Conservation (phyloP, 2,797 vertebrate genomes). For the Halcyon badia region DNA sequence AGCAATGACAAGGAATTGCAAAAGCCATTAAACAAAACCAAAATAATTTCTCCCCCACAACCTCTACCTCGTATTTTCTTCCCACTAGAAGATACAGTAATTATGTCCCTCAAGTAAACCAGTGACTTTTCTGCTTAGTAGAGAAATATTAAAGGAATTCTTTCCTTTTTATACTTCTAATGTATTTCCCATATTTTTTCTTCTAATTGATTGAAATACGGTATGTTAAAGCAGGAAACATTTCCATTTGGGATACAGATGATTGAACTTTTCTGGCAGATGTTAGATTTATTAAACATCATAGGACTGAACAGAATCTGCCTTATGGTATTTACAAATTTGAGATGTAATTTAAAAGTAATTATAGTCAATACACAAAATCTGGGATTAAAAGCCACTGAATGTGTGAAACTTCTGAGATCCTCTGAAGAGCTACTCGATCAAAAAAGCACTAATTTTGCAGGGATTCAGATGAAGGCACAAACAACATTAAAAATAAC, state of each 20-base stretch:
- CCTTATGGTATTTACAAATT: slow-evolving; percentile 21
- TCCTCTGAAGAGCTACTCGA: slow-evolving; percentile 30
- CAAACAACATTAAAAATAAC: neutral
- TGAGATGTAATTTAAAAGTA: slow-evolving; percentile 40
- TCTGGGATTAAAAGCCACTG: slow-evolving; percentile 25
- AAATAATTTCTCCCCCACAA: neutral
- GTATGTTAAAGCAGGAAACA: neutral
- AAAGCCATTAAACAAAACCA: slow-evolving; percentile 9
- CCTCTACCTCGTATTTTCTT: neutral
- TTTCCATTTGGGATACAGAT: neutral
- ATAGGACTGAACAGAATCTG: neutral
- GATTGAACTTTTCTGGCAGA: slow-evolving; percentile 31
- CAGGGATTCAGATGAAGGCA: slow-evolving; percentile 22
- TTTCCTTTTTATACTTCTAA: neutral
- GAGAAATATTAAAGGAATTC: neutral
- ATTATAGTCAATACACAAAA: slow-evolving; percentile 23
- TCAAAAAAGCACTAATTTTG: slow-evolving; percentile 50
- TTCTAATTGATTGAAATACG: slow-evolving; percentile 36
- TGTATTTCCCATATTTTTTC: neutral
- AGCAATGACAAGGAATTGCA: neutral
- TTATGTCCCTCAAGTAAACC: neutral
- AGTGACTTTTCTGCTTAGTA: neutral
- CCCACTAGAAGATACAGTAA: neutral
- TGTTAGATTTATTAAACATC: slow-evolving; percentile 23
- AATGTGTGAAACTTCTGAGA: slow-evolving; percentile 26